phyloP scores from a whole-genome alignment of 2,888 invertebrate species.

The Macrophya annulata region DNA sequence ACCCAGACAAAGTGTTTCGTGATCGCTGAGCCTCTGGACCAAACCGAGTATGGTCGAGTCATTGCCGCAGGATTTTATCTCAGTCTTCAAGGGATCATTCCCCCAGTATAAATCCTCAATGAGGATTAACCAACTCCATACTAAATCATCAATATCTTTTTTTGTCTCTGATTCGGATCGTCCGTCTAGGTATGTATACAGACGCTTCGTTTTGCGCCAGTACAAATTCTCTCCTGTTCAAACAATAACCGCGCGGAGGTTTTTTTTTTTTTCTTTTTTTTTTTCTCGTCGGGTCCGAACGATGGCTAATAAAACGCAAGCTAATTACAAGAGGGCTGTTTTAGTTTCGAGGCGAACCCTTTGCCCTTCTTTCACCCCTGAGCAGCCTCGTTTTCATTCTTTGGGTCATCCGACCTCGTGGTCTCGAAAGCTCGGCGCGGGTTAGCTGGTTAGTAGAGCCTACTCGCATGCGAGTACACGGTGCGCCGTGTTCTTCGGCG shows the following conservation, averaged over 20 bases:
- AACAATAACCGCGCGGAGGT: neutral
- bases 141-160: neutral
- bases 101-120: neutral
- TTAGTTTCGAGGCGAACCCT: slow-evolving; percentile 35
- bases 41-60: slow-evolving; percentile 3
- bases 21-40: slow-evolving; percentile 47
- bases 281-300: slow-evolving; percentile 10
- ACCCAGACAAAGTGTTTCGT: slow-evolving; percentile 51
- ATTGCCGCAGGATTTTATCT: slow-evolving; percentile 21
- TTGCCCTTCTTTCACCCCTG: slow-evolving; percentile 26
- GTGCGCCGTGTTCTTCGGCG: slow-evolving; percentile 44
- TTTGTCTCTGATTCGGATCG: neutral
- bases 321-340: slow-evolving; percentile 36
- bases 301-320: slow-evolving; percentile 44
- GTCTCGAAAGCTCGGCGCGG: slow-evolving; percentile 44
- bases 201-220: neutral
- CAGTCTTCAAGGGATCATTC: neutral
- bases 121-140: neutral
- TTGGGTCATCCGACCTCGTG: slow-evolving; percentile 50
- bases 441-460: slow-evolving; percentile 37
- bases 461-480: slow-evolving; percentile 45
- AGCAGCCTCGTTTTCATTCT: slow-evolving; percentile 42
- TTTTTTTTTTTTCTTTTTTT: neutral
- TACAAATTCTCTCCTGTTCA: neutral
- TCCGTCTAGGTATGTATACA: neutral